These are phyloP conservation scores for Macroramphosus scolopax DNA, from an alignment of 2,797 vertebrate species.

Conservation along the genomic window DNA sequence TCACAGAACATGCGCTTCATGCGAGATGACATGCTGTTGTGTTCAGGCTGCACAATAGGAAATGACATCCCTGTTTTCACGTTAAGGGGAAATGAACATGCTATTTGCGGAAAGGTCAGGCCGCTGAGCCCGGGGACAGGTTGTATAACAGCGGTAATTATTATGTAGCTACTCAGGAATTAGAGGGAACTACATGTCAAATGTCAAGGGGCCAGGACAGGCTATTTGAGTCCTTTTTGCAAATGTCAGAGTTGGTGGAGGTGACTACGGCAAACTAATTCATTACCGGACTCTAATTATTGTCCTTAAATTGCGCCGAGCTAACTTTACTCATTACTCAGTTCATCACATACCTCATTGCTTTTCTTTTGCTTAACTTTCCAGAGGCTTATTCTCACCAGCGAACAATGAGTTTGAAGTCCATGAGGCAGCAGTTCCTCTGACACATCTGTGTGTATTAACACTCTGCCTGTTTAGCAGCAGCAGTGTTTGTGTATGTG, in stretches of 20 bases:
- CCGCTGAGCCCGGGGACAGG: slow-evolving; percentile 47
- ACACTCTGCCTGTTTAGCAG: too few species aligned
- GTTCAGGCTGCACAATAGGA: slow-evolving; percentile 38
- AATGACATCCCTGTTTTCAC: slow-evolving; percentile 59
- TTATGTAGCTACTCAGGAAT: slow-evolving; percentile 62
- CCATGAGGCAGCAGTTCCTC: too few species aligned
- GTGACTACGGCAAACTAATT: slow-evolving; percentile 12
- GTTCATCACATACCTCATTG: neutral
- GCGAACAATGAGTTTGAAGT: neutral
- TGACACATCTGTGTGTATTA: too few species aligned
- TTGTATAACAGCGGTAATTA: slow-evolving; percentile 68
- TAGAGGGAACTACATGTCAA: slow-evolving; percentile 60
- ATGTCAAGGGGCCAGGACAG: slow-evolving; percentile 46
- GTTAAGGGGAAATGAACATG: slow-evolving; percentile 59
- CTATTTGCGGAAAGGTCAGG: slow-evolving; percentile 68
- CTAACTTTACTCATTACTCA: neutral
- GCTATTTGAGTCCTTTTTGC: slow-evolving; percentile 31
- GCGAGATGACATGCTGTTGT: slow-evolving; percentile 30
- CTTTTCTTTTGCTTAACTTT: too few species aligned
- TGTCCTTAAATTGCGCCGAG: neutral
- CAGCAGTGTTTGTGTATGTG: too few species aligned
- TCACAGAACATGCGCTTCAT: slow-evolving; percentile 6
- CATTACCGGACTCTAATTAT: slow-evolving; percentile 2
- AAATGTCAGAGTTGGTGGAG: slow-evolving; percentile 47
- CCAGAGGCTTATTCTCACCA: too few species aligned